phyloP scores from a whole-genome alignment of 2,888 invertebrate genomes.

The Antheraea yamamai region DNA sequence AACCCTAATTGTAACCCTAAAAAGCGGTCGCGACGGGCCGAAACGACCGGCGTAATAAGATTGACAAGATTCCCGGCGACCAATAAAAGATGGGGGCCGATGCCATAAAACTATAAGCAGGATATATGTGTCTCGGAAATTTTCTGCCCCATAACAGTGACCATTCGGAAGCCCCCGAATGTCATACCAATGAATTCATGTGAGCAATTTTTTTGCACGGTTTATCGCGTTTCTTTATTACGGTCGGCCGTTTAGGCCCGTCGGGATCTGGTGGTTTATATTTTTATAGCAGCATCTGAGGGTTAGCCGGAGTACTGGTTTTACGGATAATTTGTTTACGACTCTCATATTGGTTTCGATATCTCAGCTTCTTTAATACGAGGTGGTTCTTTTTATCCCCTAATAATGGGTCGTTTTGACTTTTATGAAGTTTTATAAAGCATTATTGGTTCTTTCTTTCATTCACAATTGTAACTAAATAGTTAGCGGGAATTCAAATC shows the following conservation, averaged over 20 bases:
- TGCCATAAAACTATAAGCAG: conserved; percentile 76
- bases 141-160: conserved; percentile 65
- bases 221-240: conserved; percentile 80
- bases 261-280: conserved; percentile 48
- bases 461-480: too few relatives aligned
- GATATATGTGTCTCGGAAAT: conserved; percentile 23
- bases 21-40: conserved; percentile 43
- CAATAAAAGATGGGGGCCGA: conserved; percentile 76
- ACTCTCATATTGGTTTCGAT: conserved; percentile 66
- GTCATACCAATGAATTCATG: conserved; percentile 82
- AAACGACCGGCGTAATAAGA: conserved; percentile 67
- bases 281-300: conserved; percentile 64
- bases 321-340: conserved; percentile 77
- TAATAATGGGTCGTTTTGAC: conserved; percentile 22
- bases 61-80: conserved; percentile 74
- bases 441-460: conserved; percentile 13
- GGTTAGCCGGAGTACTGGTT: conserved; percentile 57
- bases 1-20: conserved; percentile 36
- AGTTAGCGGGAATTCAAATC: too few relatives aligned
- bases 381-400: conserved; percentile 26
- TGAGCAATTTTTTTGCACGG: conserved; percentile 73
- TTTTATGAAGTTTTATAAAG: conserved; percentile 4
- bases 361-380: conserved; percentile 16
- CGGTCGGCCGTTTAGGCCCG: conserved; percentile 67
- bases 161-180: conserved; percentile 74